Conservation (phyloP, 1,140 invertebrate genomes). For the Hycleus phaleratus region DNA sequence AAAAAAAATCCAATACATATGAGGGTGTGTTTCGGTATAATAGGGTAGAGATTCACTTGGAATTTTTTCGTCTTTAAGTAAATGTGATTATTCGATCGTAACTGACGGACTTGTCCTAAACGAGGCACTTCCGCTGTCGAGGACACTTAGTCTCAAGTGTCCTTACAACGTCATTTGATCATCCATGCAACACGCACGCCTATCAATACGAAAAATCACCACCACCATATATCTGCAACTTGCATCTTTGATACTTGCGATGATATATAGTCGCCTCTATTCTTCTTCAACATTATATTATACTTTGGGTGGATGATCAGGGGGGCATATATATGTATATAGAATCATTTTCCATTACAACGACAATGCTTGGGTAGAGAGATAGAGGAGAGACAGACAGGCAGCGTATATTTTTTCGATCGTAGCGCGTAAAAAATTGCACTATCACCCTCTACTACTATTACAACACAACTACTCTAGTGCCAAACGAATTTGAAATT, state of each 20-base stretch:
- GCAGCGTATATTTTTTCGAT: slow-evolving; percentile 24
- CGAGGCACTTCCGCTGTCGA: slow-evolving; percentile 31
- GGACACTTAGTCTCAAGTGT: slow-evolving; percentile 27
- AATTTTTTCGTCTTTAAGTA: too few relatives aligned
- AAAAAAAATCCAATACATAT: too few relatives aligned
- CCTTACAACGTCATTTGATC: slow-evolving; percentile 28
- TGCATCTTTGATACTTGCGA: slow-evolving; percentile 10
- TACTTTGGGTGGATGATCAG: background rate
- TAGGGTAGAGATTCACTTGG: too few relatives aligned
- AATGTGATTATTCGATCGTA: slow-evolving; percentile 27
- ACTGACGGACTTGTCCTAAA: slow-evolving; percentile 18
- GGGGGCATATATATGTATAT: background rate
- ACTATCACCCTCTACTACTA: slow-evolving; percentile 4
- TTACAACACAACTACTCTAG: too few relatives aligned
- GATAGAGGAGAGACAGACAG: slow-evolving; percentile 13
- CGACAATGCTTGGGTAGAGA: slow-evolving; percentile 28
- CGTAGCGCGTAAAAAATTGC: slow-evolving; percentile 23
- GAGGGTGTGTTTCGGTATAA: too few relatives aligned
- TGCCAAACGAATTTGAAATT: slow-evolving; percentile 26
- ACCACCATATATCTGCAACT: slow-evolving; percentile 5
- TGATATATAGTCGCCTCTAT: slow-evolving; percentile 16
- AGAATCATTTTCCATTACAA: background rate
- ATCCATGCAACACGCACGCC: slow-evolving; percentile 24
- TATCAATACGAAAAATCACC: slow-evolving; percentile 10
- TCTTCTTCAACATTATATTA: background rate